Evolutionary conservation across 2,113 vertebrate genomes (phyloP), one percentile per base, ranked within the genome.

Genomic region (Crotophaga sulcirostris): DNA sequence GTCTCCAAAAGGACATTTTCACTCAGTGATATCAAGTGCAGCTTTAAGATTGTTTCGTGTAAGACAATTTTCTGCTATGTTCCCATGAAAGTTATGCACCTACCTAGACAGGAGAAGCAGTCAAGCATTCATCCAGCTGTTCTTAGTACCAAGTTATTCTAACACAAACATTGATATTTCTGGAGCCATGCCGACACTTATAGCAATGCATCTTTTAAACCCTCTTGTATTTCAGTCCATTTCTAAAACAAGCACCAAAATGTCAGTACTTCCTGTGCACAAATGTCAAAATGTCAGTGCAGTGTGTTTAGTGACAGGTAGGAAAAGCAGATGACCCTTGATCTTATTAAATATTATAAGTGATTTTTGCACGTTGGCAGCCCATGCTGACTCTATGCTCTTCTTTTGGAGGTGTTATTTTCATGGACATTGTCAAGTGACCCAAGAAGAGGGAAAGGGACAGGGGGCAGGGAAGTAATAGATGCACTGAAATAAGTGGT

Each of bases 311-410:
- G 56, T 51, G 54, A 75, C 66, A 82, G 33, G 70, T 40, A 47
- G 55, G 21, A 66, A 68, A 74, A 85, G 25, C 40, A 64, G 34
- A 33, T 20, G 15, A 16, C 9, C 17, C 7, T 58, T 42, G 34
- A 8, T 66, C 21, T 49, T 63, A n/a, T 77, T 84, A 54, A 84
- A 24, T 49, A 60, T 68, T 51, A 64, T n/a, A 44, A 87, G 47
- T 73, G 54, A 90, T 93, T 93, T 94, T 90, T 66, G 70, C 66
- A 74, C 2, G 2, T 64, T 81, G 44, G n/a, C 18, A 63, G 68
- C n/a, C 47, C 21, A 7, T 52, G 52, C 21, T 90, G 74, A 80
- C 55, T 68, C 36, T 51, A 15, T 56, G 25, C 10, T 88, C 25
- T 62, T 75, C 52, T 79, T 93, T 36, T 72, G 73, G 29, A 87